Percentiles rank a stretch among this genome's conserved stretches.
These are phyloP conservation scores for Nesidiocoris tenuis DNA, from an alignment of 2,888 invertebrate species.

Conservation along the genomic window DNA sequence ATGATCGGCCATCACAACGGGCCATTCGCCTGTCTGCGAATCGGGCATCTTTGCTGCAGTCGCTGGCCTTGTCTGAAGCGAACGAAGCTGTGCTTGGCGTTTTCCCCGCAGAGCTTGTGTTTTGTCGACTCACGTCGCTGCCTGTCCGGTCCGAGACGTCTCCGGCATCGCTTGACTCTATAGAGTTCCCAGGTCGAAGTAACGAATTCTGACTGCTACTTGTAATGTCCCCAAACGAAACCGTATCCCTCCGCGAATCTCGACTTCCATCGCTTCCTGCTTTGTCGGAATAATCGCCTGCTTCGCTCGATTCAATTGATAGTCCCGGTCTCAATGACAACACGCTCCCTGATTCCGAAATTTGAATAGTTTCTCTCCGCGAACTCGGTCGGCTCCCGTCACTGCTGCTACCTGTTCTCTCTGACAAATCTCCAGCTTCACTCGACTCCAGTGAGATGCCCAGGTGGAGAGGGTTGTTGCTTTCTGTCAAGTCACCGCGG, in stretches of 20 bases:
- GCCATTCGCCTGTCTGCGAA: constrained; percentile 56
- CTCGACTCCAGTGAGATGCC: constrained; percentile 70
- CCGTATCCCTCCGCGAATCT: constrained; percentile 57
- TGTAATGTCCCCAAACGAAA: constrained; percentile 54
- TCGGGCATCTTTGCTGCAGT: constrained; percentile 60
- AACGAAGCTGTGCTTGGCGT: constrained; percentile 67
- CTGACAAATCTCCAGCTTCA: constrained; percentile 62
- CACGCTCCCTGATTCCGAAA: constrained; percentile 50
- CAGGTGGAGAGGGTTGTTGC: constrained; percentile 58
- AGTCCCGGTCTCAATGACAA: constrained; percentile 63
- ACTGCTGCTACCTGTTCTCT: constrained; percentile 62
- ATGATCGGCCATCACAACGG: constrained; percentile 60
- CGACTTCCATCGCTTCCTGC: constrained; percentile 55
- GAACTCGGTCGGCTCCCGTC: constrained; percentile 51
- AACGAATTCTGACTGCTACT: constrained; percentile 55
- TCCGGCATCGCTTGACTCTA: constrained; percentile 68
- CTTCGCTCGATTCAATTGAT: constrained; percentile 68
- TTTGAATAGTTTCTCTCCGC: constrained; percentile 50
- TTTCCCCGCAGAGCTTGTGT: constrained; percentile 56
- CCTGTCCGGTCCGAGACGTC: constrained; percentile 60
- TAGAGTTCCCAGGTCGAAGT: constrained; percentile 65
- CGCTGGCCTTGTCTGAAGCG: constrained; percentile 59
- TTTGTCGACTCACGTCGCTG: constrained; percentile 55
- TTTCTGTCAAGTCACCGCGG: constrained; percentile 38
- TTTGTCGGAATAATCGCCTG: constrained; percentile 59